phyloP scores from a whole-genome alignment of 2,888 invertebrate species.

The Andrena flavipes region DNA sequence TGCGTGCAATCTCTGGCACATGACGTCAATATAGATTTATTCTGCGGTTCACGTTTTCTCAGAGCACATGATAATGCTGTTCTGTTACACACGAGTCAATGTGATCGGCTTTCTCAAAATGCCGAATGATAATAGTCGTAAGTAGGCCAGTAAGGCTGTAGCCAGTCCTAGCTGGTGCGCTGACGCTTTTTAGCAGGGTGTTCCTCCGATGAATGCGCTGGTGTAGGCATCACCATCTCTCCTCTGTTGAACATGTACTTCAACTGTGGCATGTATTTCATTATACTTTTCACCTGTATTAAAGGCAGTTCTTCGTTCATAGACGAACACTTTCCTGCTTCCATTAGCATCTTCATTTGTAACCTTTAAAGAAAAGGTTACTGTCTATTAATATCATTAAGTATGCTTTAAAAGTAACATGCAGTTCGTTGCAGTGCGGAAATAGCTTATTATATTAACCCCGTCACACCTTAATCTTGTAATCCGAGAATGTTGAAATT shows the following conservation, averaged over 20 bases:
- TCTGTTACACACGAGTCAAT: conserved; percentile 46
- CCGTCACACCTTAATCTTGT: too few relatives aligned
- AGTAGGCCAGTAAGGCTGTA: conserved; percentile 85
- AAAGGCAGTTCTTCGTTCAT: conserved; percentile 91
- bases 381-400: background rate
- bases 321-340: conserved; percentile 90
- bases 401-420: background rate
- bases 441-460: too few relatives aligned
- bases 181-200: conserved; percentile 86
- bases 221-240: conserved; percentile 82
- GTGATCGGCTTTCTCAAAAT: conserved; percentile 74
- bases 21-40: conserved; percentile 49
- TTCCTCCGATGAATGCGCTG: conserved; percentile 82
- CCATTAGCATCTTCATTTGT: conserved; percentile 91
- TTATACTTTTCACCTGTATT: conserved; percentile 93
- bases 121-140: conserved; percentile 84
- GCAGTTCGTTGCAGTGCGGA: background rate
- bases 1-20: conserved; percentile 42
- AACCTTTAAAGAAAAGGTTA: conserved; percentile 85
- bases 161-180: conserved; percentile 88
- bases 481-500: too few relatives aligned
- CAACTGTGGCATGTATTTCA: conserved; percentile 94
- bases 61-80: conserved; percentile 30
- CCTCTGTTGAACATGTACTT: conserved; percentile 92
- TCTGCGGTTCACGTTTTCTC: conserved; percentile 31